Conservation (phyloP, 2,888 invertebrate genomes). For the Labia minor region DNA sequence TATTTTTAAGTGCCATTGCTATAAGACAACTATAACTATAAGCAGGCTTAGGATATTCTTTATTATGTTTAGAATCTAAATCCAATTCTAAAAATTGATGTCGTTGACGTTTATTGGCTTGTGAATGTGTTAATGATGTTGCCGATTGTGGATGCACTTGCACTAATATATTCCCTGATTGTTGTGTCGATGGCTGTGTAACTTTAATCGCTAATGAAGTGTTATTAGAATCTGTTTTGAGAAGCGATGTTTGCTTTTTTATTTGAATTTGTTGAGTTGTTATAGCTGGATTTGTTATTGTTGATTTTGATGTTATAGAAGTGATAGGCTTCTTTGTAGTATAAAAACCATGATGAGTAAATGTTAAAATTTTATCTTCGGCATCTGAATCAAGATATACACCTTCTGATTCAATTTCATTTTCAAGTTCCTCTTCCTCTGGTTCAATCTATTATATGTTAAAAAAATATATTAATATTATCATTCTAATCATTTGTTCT, state of each 20-base stretch:
- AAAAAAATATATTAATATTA: too few relatives aligned
- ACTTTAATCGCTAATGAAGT: constrained; percentile 37
- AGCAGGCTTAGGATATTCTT: constrained; percentile 84
- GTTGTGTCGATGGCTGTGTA: not conserved
- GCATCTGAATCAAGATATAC: constrained; percentile 17
- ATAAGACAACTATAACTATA: constrained; percentile 97
- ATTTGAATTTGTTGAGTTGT: not conserved
- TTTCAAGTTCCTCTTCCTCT: constrained; percentile 22
- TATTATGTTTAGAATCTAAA: constrained; percentile 39
- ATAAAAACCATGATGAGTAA: constrained; percentile 35
- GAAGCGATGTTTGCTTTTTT: not conserved
- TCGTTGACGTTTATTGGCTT: constrained; percentile 32
- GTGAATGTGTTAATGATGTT: constrained; percentile 14
- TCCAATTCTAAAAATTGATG: constrained; percentile 18
- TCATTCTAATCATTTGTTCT: too few relatives aligned
- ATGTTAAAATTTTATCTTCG: constrained; percentile 4
- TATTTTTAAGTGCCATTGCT: constrained; percentile 95
- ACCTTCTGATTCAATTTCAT: constrained; percentile 22
- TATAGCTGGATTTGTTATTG: not conserved
- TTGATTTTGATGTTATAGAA: not conserved
- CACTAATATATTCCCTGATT: constrained; percentile 26
- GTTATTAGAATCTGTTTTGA: constrained; percentile 37
- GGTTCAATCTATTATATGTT: constrained; percentile 17
- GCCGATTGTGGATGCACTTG: constrained; percentile 22
- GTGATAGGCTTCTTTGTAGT: constrained; percentile 33